Percentiles rank a stretch among this genome's conserved stretches.
phyloP scores from a whole-genome alignment of 2,113 vertebrate species.

The Thalassarche chlororhynchos region DNA sequence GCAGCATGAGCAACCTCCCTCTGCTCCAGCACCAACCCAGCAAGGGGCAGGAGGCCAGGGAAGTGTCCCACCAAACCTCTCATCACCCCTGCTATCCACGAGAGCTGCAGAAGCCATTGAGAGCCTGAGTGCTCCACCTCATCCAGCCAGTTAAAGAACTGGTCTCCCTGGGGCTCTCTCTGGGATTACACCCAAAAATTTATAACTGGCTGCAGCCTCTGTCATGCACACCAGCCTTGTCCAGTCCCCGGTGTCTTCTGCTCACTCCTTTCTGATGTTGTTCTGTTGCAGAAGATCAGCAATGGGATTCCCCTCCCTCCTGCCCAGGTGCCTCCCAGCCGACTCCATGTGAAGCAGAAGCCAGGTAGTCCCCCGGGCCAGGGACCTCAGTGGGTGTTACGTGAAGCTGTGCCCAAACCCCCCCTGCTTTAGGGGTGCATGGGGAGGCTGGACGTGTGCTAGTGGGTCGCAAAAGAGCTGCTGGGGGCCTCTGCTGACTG shows the following conservation, averaged over 20 bases:
- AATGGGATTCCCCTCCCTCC: slow-evolving; percentile 66
- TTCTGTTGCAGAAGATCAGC: slow-evolving; percentile 43
- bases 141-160: not conserved
- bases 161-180: not conserved
- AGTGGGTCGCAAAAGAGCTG: not conserved
- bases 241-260: not conserved
- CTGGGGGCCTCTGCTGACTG: not conserved
- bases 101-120: not conserved
- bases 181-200: not conserved
- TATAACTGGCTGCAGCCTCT: not conserved
- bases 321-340: slow-evolving; percentile 58
- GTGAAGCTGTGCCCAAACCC: not conserved
- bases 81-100: not conserved
- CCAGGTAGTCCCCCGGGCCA: not conserved
- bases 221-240: not conserved
- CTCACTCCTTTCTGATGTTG: not conserved
- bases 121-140: not conserved
- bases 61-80: not conserved
- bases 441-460: not conserved
- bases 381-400: not conserved
- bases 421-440: rapidly evolving
- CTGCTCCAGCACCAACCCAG: not conserved
- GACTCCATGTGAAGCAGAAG: not conserved
- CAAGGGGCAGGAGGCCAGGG: not conserved
- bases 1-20: not conserved